Evolutionary conservation across 2,888 invertebrate genomes (phyloP), one percentile per base, ranked within the genome.

Genomic region (Sphaerophoria rueppellii): DNA sequence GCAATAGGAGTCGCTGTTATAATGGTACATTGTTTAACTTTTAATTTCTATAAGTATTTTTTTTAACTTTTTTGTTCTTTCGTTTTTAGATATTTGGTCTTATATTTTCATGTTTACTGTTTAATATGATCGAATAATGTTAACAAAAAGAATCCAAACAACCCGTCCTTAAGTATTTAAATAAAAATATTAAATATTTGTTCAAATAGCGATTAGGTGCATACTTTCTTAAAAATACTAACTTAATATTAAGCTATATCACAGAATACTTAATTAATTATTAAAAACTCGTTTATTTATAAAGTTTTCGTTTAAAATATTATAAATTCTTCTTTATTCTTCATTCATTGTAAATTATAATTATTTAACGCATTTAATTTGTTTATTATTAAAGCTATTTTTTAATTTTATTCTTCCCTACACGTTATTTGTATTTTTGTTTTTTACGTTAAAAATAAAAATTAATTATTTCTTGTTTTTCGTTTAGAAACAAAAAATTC

Each of bases 1-100:
- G 97, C 97, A 6, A 94, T 98, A 78, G 94, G 95, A 34, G 95
- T 97, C 43, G 96, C 98, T n/a, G 93, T 95, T 87, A 92, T 97
- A 46, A 96, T 97, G 96, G 97, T 97, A 92, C 93, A 90, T 43
- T 58, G 9, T 2, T 43, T 11, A 9, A 11, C 12, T 6, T 43
- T 43, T 43, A 43, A 9, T 43, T 43, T 9, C 9, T 43, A 0
- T 4, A 43, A 43, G 12, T 4, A n/a, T n/a, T n/a, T 9, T 11
- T 43, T 7, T 43, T 6, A 43, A 43, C 6, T 43, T n/a, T 52
- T 32, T 16, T 43, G 9, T 90, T 54, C 91, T 89, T 88, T 24
- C 2, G 1, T 79, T 95, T 94, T 82, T 94, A 97, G 97, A 93
- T 97, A 87, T 93, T 97, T 90, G 97, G 96, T 75, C 94, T 97